These are phyloP conservation scores for Daktulosphaira vitifoliae DNA, from an alignment of 1,140 invertebrate genomes.

Conservation along the genomic window DNA sequence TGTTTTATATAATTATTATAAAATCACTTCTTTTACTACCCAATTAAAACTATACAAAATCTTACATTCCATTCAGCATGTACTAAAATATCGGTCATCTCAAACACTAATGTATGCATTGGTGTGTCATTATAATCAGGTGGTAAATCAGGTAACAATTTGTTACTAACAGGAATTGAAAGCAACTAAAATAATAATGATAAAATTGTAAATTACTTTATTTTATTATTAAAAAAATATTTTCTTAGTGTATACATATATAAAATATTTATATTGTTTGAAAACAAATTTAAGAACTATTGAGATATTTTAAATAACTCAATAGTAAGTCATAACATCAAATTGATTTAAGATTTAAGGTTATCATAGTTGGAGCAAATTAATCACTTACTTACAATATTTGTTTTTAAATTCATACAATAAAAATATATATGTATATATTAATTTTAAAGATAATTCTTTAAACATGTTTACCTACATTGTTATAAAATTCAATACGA, in stretches of 20 bases:
- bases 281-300: too few species aligned
- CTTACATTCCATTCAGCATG: conserved; percentile 91
- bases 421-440: neutral
- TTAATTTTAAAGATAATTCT: neutral
- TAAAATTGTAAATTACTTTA: too few species aligned
- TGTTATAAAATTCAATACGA: conserved; percentile 22
- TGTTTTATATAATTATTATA: too few species aligned
- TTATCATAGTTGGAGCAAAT: too few species aligned
- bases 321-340: too few species aligned
- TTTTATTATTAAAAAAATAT: too few species aligned
- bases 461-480: neutral
- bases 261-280: too few species aligned
- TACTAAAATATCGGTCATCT: conserved; percentile 91
- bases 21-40: too few species aligned
- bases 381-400: too few species aligned
- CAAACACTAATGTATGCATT: conserved; percentile 90
- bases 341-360: too few species aligned
- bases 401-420: neutral
- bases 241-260: neutral
- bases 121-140: conserved; percentile 89
- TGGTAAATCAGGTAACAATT: conserved; percentile 88
- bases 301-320: too few species aligned
- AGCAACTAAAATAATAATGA: conserved; percentile 59
- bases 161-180: conserved; percentile 90
- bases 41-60: neutral